Percentiles rank a stretch among this genome's conserved stretches.
phyloP scores from a whole-genome alignment of 2,797 vertebrate species.

The Cuniculus paca region DNA sequence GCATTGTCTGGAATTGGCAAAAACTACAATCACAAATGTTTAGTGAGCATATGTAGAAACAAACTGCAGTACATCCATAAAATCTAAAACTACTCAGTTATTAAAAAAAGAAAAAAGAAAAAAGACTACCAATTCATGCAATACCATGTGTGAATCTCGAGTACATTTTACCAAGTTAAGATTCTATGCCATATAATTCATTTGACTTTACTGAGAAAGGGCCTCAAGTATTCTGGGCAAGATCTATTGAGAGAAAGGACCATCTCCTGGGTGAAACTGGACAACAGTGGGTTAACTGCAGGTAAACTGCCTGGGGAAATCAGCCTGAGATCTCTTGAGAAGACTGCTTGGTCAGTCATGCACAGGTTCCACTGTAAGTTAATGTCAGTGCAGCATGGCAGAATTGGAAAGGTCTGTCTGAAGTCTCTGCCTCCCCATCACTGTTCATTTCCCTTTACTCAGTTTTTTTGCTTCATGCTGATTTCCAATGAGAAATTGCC shows the following conservation, averaged over 20 bases:
- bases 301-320: no score
- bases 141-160: neutral
- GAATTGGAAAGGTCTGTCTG: no score
- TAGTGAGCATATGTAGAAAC: neutral
- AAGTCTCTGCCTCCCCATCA: no score
- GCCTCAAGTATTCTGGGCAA: neutral
- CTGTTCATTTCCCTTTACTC: no score
- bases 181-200: neutral
- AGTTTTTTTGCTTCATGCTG: no score
- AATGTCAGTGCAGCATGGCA: no score
- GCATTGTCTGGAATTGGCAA: neutral
- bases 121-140: neutral
- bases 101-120: neutral
- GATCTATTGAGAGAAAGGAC: neutral
- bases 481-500: no score
- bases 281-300: no score
- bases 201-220: neutral
- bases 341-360: no score
- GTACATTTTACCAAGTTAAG: conserved; percentile 8
- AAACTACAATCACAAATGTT: neutral
- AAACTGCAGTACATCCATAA: neutral
- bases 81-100: neutral
- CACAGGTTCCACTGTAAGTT: no score
- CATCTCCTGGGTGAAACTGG: no score
- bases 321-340: no score